Conservation (phyloP, 2,113 vertebrate genomes). For the Calidris pugnax region DNA sequence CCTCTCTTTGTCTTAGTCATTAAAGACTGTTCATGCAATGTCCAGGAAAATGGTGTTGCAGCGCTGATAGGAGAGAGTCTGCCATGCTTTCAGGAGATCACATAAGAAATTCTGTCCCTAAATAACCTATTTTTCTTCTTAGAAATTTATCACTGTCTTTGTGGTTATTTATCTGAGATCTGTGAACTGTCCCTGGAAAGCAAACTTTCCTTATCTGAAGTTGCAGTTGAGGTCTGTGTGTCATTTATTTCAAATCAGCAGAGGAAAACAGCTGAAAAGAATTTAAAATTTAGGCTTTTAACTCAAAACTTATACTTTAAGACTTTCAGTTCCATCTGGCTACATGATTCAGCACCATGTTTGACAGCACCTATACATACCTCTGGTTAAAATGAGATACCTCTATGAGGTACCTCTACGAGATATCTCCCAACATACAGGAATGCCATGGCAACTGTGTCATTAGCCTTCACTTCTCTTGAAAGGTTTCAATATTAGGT, state of each 20-base stretch:
- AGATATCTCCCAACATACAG: neutral
- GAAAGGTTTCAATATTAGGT: neutral
- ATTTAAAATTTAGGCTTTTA: neutral
- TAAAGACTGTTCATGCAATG: neutral
- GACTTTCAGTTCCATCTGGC: neutral
- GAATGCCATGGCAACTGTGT: neutral
- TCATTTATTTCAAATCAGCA: neutral
- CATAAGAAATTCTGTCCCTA: neutral
- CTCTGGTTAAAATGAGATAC: neutral
- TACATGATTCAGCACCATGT: neutral
- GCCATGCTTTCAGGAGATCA: neutral
- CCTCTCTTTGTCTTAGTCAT: neutral
- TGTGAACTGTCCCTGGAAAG: neutral
- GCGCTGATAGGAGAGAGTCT: neutral
- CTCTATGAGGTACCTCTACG: neutral
- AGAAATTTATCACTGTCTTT: neutral
- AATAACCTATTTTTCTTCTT: neutral
- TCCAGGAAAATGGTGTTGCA: neutral
- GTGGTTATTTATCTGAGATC: constrained; percentile 32
- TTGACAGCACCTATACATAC: neutral
- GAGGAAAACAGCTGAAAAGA: neutral
- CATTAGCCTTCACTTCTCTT: neutral
- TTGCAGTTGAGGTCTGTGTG: neutral
- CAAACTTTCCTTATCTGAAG: neutral
- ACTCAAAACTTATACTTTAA: neutral